phyloP scores from a whole-genome alignment of 2,113 vertebrate genomes.

The Neogale vison region DNA sequence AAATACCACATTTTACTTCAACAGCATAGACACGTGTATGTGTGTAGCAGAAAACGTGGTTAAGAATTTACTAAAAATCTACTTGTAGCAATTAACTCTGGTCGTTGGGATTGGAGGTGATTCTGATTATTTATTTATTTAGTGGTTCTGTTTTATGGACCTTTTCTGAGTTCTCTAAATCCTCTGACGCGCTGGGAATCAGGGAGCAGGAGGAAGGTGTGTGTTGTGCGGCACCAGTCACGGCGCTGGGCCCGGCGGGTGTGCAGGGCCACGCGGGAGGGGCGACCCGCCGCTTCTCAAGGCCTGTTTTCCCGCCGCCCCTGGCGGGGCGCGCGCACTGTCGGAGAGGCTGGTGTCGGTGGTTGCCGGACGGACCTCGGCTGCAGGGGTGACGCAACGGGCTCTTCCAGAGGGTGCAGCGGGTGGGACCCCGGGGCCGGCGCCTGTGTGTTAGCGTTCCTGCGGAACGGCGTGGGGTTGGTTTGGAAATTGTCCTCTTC shows the following conservation, averaged over 20 bases:
- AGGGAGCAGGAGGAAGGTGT: background rate
- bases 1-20: background rate
- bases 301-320: background rate
- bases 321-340: background rate
- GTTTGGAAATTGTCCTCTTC: background rate
- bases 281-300: background rate
- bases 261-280: background rate
- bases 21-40: background rate
- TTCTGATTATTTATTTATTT: background rate
- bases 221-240: background rate
- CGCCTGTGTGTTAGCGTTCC: background rate
- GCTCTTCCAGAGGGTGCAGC: background rate
- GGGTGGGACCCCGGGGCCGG: background rate
- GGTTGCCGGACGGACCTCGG: background rate
- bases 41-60: background rate
- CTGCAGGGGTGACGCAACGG: background rate
- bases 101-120: background rate
- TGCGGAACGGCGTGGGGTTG: background rate
- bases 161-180: background rate
- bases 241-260: background rate
- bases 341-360: background rate
- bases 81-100: background rate
- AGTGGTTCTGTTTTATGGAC: background rate
- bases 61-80: background rate
- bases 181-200: background rate